Base-by-base conservation (phyloP, 1,140 invertebrate genomes). In the Papilio helenus region DNA sequence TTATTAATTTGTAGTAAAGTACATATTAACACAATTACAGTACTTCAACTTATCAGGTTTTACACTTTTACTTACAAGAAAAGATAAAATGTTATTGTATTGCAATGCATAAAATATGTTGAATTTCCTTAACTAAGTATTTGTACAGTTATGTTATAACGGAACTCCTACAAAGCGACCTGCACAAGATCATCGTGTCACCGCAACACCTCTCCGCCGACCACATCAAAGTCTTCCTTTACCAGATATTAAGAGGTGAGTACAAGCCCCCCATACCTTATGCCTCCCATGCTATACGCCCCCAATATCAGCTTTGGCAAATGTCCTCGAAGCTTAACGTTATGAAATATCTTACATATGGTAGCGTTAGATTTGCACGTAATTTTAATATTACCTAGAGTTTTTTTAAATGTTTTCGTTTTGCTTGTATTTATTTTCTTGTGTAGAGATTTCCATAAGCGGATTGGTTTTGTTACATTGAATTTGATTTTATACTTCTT, bases 171-270 rank as follows among this genome's bases (percentile, higher is more conserved):
- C 99, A 99, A 95, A 99, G 98, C 94, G 99, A 99, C 96, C 96
- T 99, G 84, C 99, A 99, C 96, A 99, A 99, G 96, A 99, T 99
- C 93, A 99, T 99, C 94, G 99, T 99, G 83, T 99, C 99, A 83
- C 99, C 99, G 79, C 99, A 99, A 95, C 98, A 99, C 89, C 97
- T 99, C 76, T 99, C 99, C 86, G 97, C 98, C 77, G 99, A 99
- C 95, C 99, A 99, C 96, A 99, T 99, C 94, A 99, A 99, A 97
- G 98, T 99, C 94, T 99, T 99, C 97, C 98, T 99, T 83, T 99
- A 99, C 95, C 99, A 99, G 96, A 99, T 99, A 94, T 97, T 99
- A 87, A 97, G 99, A 96, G 99, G 98, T 98, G 92, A 97, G 96
- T 96, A 83, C 39, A 76, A 29, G 18, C 61, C 26, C 4, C 23